Percentiles rank a stretch among this genome's conserved stretches.
Evolutionary conservation across 2,888 invertebrate species (phyloP).

Genomic region (Tholera decimalis): DNA sequence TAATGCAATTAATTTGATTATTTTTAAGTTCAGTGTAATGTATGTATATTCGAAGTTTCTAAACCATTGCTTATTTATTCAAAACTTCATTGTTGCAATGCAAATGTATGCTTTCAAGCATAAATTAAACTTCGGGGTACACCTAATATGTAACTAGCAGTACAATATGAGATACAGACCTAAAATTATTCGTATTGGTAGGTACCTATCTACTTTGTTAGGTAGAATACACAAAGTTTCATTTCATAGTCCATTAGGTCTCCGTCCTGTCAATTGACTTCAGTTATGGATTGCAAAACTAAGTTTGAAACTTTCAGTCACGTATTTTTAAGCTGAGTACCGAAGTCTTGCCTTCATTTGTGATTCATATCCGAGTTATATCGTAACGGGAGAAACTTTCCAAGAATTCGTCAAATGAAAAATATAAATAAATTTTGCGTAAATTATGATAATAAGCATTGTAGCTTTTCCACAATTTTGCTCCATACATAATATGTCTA

Average conservation of each 20-base stretch:
- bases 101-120: slow-evolving; percentile 12
- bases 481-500: too few species aligned
- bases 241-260: slow-evolving; percentile 48
- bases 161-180: slow-evolving; percentile 24
- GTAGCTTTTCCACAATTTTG: too few species aligned
- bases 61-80: slow-evolving; percentile 6
- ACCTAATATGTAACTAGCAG: slow-evolving; percentile 5
- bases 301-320: slow-evolving; percentile 12
- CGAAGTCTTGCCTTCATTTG: slow-evolving; percentile 1
- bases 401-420: too few species aligned
- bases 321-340: slow-evolving; percentile 21
- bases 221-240: slow-evolving; percentile 37
- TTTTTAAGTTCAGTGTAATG: background rate
- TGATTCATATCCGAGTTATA: slow-evolving; percentile 7
- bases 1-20: slow-evolving; percentile 2
- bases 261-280: slow-evolving; percentile 27
- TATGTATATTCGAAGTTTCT: background rate
- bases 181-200: slow-evolving; percentile 22
- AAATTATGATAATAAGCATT: too few species aligned
- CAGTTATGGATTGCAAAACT: slow-evolving; percentile 34
- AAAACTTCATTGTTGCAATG: slow-evolving; percentile 2
- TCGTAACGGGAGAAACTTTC: too few species aligned
- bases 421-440: too few species aligned
- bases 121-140: slow-evolving; percentile 1
- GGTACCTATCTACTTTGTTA: slow-evolving; percentile 19